These are phyloP conservation scores for Agrochola circellaris DNA, from an alignment of 2,888 invertebrate species.

Conservation along the genomic window DNA sequence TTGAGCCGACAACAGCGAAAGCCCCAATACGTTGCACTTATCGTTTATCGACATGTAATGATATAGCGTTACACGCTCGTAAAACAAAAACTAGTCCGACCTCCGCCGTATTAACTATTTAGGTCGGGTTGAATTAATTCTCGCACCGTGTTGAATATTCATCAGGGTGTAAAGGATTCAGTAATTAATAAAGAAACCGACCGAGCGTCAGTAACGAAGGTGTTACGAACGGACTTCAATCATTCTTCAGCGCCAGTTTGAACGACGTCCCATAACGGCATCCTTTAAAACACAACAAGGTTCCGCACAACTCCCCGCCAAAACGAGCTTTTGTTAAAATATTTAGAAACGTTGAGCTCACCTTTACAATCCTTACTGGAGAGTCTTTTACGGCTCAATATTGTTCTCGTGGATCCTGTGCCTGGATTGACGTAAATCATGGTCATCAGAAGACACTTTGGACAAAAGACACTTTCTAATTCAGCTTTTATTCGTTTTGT, in stretches of 20 bases:
- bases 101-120: conserved; percentile 67
- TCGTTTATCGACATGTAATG: conserved; percentile 86
- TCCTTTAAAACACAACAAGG: conserved; percentile 75
- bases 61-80: conserved; percentile 87
- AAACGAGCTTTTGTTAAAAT: conserved; percentile 74
- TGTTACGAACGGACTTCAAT: conserved; percentile 69
- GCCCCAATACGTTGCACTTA: conserved; percentile 84
- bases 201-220: conserved; percentile 77
- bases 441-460: conserved; percentile 75
- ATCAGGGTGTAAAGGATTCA: conserved; percentile 81
- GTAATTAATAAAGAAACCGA: conserved; percentile 83
- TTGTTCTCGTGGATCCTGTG: conserved; percentile 72
- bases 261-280: conserved; percentile 73
- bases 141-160: conserved; percentile 80
- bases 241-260: conserved; percentile 71
- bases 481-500: conserved; percentile 79
- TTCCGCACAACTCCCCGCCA: conserved; percentile 67
- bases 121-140: conserved; percentile 78
- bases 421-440: conserved; percentile 84
- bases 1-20: conserved; percentile 84
- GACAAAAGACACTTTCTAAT: conserved; percentile 83
- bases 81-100: conserved; percentile 81
- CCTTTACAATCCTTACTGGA: conserved; percentile 70
- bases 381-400: conserved; percentile 74
- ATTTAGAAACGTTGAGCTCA: conserved; percentile 71